Evolutionary conservation across 2,113 vertebrate species (phyloP).

Genomic region (Melanocharis versteri): DNA sequence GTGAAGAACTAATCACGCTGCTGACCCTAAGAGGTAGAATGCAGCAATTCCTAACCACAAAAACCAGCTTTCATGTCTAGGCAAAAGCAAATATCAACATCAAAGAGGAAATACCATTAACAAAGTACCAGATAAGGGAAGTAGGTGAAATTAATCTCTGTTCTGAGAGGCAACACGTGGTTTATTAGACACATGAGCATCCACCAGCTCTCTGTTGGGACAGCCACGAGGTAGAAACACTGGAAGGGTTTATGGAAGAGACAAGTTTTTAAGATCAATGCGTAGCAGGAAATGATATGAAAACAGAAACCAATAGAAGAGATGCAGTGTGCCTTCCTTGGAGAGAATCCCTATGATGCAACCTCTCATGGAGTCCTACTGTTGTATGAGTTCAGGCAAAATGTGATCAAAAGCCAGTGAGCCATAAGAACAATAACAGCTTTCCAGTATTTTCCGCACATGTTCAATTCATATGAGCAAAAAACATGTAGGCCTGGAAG

Average conservation of each 20-base stretch:
- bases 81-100: not conserved
- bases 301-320: not conserved
- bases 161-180: not conserved
- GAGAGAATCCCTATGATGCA: not conserved
- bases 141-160: not conserved
- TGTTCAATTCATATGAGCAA: not conserved
- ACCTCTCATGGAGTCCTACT: not conserved
- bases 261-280: not conserved
- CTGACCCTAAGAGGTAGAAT: not conserved
- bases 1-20: not conserved
- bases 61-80: not conserved
- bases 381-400: not conserved
- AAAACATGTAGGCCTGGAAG: not conserved
- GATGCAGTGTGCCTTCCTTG: not conserved
- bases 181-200: not conserved
- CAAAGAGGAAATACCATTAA: not conserved
- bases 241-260: not conserved
- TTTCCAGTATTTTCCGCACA: not conserved
- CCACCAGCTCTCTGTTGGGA: not conserved
- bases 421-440: fast-evolving
- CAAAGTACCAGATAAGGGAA: not conserved
- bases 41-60: not conserved
- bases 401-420: not conserved
- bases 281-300: not conserved
- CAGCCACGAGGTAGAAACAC: not conserved